These are phyloP conservation scores for Pecten maximus DNA, from an alignment of 2,888 invertebrate genomes.

Conservation along the genomic window DNA sequence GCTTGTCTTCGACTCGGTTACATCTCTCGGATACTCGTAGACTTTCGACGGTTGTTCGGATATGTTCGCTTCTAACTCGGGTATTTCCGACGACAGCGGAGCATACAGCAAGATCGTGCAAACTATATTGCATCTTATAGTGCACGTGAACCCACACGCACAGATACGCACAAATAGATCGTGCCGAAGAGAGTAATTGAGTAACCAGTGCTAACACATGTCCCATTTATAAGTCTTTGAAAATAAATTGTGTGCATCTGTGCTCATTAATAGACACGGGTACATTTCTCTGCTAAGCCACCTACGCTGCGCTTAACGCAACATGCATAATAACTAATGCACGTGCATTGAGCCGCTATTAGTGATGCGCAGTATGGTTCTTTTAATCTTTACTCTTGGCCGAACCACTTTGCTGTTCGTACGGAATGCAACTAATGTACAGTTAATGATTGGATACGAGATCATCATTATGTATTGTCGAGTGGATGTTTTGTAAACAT, in stretches of 20 bases:
- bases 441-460: background rate
- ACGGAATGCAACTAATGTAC: background rate
- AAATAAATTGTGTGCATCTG: background rate
- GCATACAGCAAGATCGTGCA: background rate
- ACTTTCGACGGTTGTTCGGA: too few species aligned
- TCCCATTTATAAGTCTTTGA: background rate
- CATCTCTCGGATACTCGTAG: background rate
- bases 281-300: background rate
- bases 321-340: background rate
- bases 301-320: background rate
- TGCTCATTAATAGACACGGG: background rate
- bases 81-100: background rate
- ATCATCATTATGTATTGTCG: background rate
- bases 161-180: background rate
- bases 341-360: background rate
- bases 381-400: background rate
- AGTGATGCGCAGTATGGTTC: background rate
- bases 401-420: background rate
- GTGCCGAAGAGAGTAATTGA: background rate
- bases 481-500: background rate
- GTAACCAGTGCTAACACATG: background rate
- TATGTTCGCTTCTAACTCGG: background rate
- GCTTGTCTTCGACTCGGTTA: background rate
- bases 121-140: background rate
- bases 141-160: background rate